Conservation (phyloP, 2,797 vertebrate genomes). For the Mormyrops boulengeri region DNA sequence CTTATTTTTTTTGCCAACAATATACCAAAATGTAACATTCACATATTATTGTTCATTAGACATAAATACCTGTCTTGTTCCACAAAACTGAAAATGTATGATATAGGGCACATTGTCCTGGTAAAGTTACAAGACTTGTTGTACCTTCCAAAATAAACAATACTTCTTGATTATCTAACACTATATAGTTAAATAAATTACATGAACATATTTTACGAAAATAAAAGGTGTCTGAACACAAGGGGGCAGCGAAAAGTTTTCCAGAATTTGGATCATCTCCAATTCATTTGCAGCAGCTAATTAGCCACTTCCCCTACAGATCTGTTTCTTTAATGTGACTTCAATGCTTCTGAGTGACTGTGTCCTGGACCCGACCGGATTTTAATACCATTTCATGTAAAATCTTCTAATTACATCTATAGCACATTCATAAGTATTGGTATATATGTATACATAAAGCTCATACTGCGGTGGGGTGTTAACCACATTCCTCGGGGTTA, state of each 20-base stretch:
- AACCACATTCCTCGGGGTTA: not conserved
- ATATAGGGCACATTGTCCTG: not conserved
- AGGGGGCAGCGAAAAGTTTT: conserved; percentile 10
- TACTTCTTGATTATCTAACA: conserved; percentile 41
- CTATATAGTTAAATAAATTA: conserved; percentile 69
- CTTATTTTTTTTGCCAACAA: not conserved
- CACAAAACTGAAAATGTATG: conserved; percentile 42
- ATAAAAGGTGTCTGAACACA: conserved; percentile 38
- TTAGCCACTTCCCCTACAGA: not conserved
- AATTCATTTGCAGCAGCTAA: not conserved
- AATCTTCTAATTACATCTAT: not conserved
- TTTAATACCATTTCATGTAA: not conserved
- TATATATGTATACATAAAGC: not conserved
- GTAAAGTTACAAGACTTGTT: conserved; percentile 21
- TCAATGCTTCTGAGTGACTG: not conserved
- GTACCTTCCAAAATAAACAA: conserved; percentile 28
- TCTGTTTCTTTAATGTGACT: too few relatives aligned
- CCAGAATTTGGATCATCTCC: not conserved
- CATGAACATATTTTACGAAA: conserved; percentile 40
- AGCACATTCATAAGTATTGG: not conserved
- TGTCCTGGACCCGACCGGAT: not conserved
- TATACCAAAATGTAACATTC: conserved; percentile 11
- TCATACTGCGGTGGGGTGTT: not conserved
- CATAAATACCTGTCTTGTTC: conserved; percentile 27
- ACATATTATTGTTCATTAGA: not conserved